Base-by-base conservation (phyloP, 1,140 invertebrate species). In the Pogonus chalceus region DNA sequence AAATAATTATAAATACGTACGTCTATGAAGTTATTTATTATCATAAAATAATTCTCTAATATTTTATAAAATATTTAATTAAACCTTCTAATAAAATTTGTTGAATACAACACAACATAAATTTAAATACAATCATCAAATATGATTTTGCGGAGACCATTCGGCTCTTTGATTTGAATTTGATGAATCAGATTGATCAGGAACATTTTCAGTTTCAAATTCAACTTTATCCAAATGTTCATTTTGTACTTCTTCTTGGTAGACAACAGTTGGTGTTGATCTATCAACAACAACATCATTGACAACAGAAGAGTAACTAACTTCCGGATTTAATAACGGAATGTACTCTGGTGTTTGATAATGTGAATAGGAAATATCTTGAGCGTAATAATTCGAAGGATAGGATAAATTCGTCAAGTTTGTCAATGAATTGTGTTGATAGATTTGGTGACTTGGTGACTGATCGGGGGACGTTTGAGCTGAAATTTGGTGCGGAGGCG, bases 401-500 rank as follows among this genome's bases (percentile, higher is more conserved):
- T 69, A 69, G 4, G 65, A 63, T n/a, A 69, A 46, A 54, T 67
- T 69, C 1, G 65, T 64, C 23, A 68, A 53, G 54, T 67, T 68
- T n/a, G 61, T 55, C 7, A 70, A 61, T 1, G 66, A 61, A 14
- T 59, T 53, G 35, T 62, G 62, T 53, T 69, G 65, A 53, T 69
- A 69, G 21, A 67, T 62, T 54, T 69, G 68, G 52, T 68, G 68
- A 51, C 50, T 68, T 35, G 68, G 68, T 9, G 68, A 69, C 57
- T 68, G 68, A 46, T 61, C 66, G 1, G 66, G 66, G 2, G 67
- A 62, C 0, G 61, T 58, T 49, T 65, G 65, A 0, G 62, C 53
- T 2, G 63, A 62, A n/a, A 65, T 52, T 49, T 69, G 68, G 55
- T 68, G 63, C 2, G 63, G 62, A 7, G 66, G 66, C 18, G 68